A percentile compares a stretch with the other conserved stretches of the same genome.
Evolutionary conservation across 2,888 invertebrate genomes (phyloP).

Genomic region (Dynastes tityus): DNA sequence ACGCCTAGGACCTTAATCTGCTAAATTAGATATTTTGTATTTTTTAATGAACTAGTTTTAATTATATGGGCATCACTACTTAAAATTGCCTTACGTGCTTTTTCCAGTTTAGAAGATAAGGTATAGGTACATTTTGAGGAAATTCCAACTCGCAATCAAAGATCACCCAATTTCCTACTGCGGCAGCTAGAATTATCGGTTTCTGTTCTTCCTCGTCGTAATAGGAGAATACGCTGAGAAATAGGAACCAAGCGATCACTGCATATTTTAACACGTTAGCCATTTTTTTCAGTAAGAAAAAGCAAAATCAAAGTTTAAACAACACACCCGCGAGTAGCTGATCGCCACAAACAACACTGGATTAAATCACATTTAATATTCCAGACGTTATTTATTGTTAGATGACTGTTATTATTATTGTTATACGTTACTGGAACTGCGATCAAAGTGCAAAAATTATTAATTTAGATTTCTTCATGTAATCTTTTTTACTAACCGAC

Average conservation of each 20-base stretch:
- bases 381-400: conserved; percentile 1
- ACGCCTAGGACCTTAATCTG: conserved; percentile 1
- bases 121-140: conserved; percentile 87
- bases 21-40: background rate
- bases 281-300: conserved; percentile 21
- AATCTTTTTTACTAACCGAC: no score
- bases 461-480: no score
- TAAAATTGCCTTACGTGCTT: conserved; percentile 82
- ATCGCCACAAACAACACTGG: conserved; percentile 1
- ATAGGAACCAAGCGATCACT: conserved; percentile 50
- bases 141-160: conserved; percentile 91
- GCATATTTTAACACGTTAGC: conserved; percentile 19
- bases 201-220: conserved; percentile 65
- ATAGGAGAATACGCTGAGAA: conserved; percentile 57
- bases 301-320: background rate
- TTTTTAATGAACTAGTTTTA: background rate
- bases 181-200: conserved; percentile 73
- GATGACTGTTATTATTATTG: conserved; percentile 16
- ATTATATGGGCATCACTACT: background rate
- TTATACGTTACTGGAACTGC: background rate
- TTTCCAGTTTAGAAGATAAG: conserved; percentile 92
- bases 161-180: conserved; percentile 84
- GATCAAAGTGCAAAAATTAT: background rate
- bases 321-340: conserved; percentile 15
- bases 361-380: conserved; percentile 25